Percentiles rank a stretch among this genome's conserved stretches.
phyloP scores from a whole-genome alignment of 2,113 vertebrate genomes.

The Macquaria ambigua region DNA sequence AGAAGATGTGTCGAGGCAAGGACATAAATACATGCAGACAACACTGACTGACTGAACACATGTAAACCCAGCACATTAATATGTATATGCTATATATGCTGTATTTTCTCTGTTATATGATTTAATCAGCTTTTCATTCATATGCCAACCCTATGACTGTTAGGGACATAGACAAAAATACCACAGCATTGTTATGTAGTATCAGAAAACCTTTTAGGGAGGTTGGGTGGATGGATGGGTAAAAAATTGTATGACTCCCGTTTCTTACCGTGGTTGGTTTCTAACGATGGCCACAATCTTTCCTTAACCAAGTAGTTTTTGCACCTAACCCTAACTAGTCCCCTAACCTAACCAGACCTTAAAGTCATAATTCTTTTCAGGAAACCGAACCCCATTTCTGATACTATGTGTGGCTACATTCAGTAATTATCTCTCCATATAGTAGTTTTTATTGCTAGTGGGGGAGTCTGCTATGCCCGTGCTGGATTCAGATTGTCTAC shows the following conservation, averaged over 20 bases:
- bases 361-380: no score
- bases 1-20: neutral
- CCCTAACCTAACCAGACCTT: no score
- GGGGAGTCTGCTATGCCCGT: neutral
- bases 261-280: neutral
- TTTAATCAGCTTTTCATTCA: neutral
- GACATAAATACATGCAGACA: constrained; percentile 17
- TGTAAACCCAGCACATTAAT: neutral
- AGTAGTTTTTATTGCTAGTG: neutral
- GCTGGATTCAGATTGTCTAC: neutral
- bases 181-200: neutral
- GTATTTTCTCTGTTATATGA: neutral
- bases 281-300: neutral
- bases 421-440: neutral
- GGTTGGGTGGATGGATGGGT: neutral
- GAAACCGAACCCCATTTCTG: no score
- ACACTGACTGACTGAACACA: neutral
- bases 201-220: neutral
- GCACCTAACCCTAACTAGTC: no score
- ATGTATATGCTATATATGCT: neutral
- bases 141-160: neutral
- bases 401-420: neutral
- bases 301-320: neutral
- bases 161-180: neutral
- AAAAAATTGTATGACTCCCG: neutral